phyloP scores from a whole-genome alignment of 2,888 invertebrate genomes.

The Temnothorax ravouxi region DNA sequence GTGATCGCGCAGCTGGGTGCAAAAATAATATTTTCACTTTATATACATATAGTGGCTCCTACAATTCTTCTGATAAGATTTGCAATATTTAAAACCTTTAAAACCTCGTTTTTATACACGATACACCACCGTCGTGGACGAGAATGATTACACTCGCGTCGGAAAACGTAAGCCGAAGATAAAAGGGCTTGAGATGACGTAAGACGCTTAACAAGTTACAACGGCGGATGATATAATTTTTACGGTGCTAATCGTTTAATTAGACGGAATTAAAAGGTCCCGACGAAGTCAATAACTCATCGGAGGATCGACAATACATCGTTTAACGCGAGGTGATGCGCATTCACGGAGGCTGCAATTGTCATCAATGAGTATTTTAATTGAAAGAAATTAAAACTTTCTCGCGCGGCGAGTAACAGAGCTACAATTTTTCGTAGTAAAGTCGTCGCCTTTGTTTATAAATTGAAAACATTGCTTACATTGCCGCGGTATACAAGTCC shows the following conservation, averaged over 20 bases:
- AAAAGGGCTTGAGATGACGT: conserved; percentile 5
- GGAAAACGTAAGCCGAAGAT: background rate
- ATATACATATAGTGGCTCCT: background rate
- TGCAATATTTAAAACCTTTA: background rate
- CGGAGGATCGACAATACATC: conserved; percentile 40
- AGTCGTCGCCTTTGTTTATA: background rate
- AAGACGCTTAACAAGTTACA: conserved; percentile 29
- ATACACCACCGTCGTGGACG: background rate
- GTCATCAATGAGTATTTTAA: background rate
- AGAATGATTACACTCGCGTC: background rate
- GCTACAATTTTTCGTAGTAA: background rate
- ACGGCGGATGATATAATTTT: conserved; percentile 62
- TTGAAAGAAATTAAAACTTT: background rate
- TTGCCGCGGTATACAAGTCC: background rate
- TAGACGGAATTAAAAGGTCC: conserved; percentile 58
- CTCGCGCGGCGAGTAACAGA: background rate
- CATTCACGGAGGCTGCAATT: conserved; percentile 19
- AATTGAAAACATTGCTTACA: background rate
- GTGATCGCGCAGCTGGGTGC: too few species aligned
- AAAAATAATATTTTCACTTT: background rate
- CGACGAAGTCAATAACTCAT: conserved; percentile 54
- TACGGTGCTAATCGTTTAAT: conserved; percentile 62
- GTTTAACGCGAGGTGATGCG: conserved; percentile 54
- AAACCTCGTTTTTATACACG: background rate
- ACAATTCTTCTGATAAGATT: background rate